These are phyloP conservation scores for Trichoplusia ni DNA, from an alignment of 1,140 invertebrate genomes.

Conservation along the genomic window DNA sequence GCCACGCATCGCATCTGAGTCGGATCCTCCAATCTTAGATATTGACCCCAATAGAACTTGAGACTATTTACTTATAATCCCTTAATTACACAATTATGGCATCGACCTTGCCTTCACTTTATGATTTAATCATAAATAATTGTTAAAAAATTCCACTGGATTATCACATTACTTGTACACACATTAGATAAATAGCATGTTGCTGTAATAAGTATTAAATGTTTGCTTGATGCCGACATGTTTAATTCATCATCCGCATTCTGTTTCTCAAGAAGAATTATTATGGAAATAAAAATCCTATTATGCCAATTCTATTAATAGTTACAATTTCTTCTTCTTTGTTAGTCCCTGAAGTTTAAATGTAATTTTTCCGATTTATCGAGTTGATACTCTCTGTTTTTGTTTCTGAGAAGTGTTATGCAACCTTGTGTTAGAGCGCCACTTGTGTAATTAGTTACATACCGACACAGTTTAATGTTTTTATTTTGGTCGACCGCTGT, in stretches of 20 bases:
- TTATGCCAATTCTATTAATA: neutral
- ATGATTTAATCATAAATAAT: no score
- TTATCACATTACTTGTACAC: no score
- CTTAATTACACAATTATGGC: no score
- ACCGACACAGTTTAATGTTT: slow-evolving; percentile 21
- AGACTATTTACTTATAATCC: no score
- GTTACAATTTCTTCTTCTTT: no score
- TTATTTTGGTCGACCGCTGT: slow-evolving; percentile 29
- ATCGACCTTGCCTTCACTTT: no score
- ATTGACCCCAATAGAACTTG: slow-evolving; percentile 2
- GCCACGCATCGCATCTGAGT: slow-evolving; percentile 32
- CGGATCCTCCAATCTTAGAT: slow-evolving; percentile 33
- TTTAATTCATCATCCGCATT: slow-evolving; percentile 21
- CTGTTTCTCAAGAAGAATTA: neutral
- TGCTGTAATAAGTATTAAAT: neutral
- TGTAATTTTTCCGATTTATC: no score
- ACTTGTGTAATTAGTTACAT: slow-evolving; percentile 21
- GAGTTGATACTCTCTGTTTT: neutral
- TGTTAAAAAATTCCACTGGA: no score
- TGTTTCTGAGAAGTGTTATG: slow-evolving; percentile 14
- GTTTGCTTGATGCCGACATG: neutral
- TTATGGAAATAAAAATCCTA: slow-evolving; percentile 25
- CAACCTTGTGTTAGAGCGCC: slow-evolving; percentile 18
- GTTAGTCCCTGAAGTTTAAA: neutral
- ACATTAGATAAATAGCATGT: neutral